Evolutionary conservation across 2,888 invertebrate species (phyloP).

Genomic region (Apotomis capreana): DNA sequence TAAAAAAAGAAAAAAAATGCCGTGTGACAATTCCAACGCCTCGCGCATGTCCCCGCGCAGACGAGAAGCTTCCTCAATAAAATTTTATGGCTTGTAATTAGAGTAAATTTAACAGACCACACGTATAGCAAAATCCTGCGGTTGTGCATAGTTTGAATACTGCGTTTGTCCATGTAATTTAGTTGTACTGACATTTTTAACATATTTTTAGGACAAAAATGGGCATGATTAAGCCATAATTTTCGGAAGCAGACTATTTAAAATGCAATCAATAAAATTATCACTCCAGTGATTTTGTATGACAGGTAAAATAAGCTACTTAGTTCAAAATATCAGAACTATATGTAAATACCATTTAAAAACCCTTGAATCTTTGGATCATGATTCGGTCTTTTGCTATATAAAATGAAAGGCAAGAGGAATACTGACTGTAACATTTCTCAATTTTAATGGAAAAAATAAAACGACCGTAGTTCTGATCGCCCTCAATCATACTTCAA

Average conservation of each 20-base stretch:
- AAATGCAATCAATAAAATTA: too few relatives aligned
- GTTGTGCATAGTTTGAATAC: background rate
- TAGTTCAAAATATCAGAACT: too few relatives aligned
- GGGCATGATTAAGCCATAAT: too few relatives aligned
- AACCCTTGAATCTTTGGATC: too few relatives aligned
- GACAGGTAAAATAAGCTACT: too few relatives aligned
- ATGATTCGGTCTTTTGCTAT: too few relatives aligned
- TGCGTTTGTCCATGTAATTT: background rate
- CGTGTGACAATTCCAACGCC: conserved; percentile 53
- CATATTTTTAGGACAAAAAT: background rate
- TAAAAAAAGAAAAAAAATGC: conserved; percentile 42
- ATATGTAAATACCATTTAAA: too few relatives aligned
- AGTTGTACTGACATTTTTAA: background rate
- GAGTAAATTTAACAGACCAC: conserved; percentile 57
- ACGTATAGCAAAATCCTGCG: conserved; percentile 43
- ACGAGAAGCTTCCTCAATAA: conserved; percentile 70
- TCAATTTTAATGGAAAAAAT: background rate
- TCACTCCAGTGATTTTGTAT: too few relatives aligned
- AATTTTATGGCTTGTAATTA: conserved; percentile 75
- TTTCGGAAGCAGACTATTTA: too few relatives aligned
- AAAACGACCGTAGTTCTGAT: conserved; percentile 15
- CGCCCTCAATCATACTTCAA: conserved; percentile 34
- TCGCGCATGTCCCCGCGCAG: conserved; percentile 56
- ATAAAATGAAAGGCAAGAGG: background rate
- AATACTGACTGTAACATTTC: background rate